Base-by-base conservation (phyloP, 2,888 invertebrate species). In the Orthosia cruda region DNA sequence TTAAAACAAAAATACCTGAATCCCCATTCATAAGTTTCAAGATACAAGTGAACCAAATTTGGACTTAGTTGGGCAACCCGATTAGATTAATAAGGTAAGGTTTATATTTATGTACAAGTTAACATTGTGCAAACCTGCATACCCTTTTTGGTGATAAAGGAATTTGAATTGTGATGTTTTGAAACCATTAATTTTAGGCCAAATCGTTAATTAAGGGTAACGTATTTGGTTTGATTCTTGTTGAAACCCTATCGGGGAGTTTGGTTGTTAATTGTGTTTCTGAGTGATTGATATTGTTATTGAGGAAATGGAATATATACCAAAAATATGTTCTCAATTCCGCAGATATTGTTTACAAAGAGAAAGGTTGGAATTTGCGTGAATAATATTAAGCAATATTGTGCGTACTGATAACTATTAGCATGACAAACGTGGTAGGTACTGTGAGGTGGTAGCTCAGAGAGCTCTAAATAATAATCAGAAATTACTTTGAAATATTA, bases 111-210 rank as follows among this genome's bases (percentile, higher is more conserved):
- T 73, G 73, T 65, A n/a, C 80, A 54, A 72, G 40, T 26, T 57
- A 45, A 50, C 16, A 81, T 79, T 81, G 58, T 83, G 83, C 61
- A 80, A 83, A 32, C 69, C 13, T 40, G 20, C 11, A 49, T 82
- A 66, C 58, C 81, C 67, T 83, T 81, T 83, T 81, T 55, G 52
- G 80, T 62, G 80, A 66, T 79, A 79, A 83, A 69, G 80, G 81
- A 83, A 81, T 81, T 81, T 83, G 84, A 73, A 83, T 81, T 83
- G 80, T 80, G 26, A 55, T 65, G 65, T 78, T 78, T 77, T 59
- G 52, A n/a, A 7, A 18, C 59, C 65, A 78, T 80, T 78, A 4
- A 4, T 83, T 83, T 70, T 18, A 58, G 12, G 45, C 13, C 13
- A 49, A 68, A 78, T 54, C 68, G 52, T 83, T 83, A 82, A 82